These are phyloP conservation scores for Oligia latruncula DNA, from an alignment of 2,888 invertebrate genomes.

Conservation along the genomic window DNA sequence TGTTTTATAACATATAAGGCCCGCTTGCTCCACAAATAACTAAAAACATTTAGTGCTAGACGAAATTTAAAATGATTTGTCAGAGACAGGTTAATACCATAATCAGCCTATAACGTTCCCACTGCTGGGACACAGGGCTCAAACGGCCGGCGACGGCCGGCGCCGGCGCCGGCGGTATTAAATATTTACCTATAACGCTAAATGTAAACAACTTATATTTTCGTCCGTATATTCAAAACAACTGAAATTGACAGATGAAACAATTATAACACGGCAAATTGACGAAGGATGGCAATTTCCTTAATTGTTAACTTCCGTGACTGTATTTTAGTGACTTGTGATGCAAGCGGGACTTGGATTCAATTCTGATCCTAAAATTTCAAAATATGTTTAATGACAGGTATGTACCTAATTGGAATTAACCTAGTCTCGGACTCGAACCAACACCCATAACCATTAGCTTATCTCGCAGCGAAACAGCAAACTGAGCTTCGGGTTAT, in stretches of 20 bases:
- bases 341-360: not conserved
- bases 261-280: not conserved
- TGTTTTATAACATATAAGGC: not conserved
- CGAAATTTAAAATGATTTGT: not conserved
- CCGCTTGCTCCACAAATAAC: not conserved
- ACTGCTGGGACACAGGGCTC: too few species aligned
- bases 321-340: not conserved
- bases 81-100: too few species aligned
- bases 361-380: not conserved
- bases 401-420: not conserved
- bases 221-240: not conserved
- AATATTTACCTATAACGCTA: too few species aligned
- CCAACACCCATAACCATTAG: not conserved
- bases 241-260: not conserved
- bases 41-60: not conserved
- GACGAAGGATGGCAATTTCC: not conserved
- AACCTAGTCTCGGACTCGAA: not conserved
- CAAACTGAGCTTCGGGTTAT: not conserved
- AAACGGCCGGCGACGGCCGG: too few species aligned
- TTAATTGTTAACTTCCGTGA: too few species aligned
- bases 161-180: too few species aligned
- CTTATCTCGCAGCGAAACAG: not conserved
- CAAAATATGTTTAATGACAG: not conserved
- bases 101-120: too few species aligned
- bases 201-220: not conserved